phyloP scores from a whole-genome alignment of 2,113 vertebrate genomes.

The Cebidichthys violaceus region DNA sequence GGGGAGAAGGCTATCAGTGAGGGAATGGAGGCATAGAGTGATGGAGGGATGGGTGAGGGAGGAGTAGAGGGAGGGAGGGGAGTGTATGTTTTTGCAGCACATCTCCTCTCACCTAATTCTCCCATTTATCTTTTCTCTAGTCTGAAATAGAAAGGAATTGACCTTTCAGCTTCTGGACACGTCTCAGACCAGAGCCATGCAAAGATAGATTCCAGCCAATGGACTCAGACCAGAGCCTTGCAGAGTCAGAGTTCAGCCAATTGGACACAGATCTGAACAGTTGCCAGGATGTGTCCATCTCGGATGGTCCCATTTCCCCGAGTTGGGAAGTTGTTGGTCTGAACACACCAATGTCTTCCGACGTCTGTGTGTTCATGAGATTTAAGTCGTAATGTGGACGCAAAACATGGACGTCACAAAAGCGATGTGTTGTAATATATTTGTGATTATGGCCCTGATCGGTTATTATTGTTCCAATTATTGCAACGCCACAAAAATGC shows the following conservation, averaged over 20 bases:
- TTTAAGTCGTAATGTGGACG: background rate
- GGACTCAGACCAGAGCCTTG: background rate
- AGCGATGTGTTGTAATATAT: background rate
- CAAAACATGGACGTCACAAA: background rate
- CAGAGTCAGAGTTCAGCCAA: background rate
- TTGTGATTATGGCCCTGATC: background rate
- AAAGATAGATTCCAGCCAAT: constrained; percentile 12
- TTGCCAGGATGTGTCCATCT: background rate
- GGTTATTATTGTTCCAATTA: no score
- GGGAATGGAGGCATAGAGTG: background rate
- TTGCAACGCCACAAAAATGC: no score
- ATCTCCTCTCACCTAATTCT: constrained; percentile 56
- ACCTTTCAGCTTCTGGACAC: constrained; percentile 53
- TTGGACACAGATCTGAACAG: background rate
- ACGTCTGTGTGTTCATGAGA: no score
- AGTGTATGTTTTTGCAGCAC: constrained; percentile 22
- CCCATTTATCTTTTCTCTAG: constrained; percentile 55
- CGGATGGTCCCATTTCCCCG: no score
- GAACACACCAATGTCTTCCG: no score
- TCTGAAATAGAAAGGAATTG: constrained; percentile 54
- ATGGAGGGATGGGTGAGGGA: constrained; percentile 13
- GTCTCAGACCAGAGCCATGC: constrained; percentile 3
- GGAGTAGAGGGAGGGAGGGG: background rate
- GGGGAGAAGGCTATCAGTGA: background rate
- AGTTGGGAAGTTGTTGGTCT: no score